These are phyloP conservation scores for Hydrolagus colliei DNA, from an alignment of 2,797 vertebrate genomes.

Conservation along the genomic window DNA sequence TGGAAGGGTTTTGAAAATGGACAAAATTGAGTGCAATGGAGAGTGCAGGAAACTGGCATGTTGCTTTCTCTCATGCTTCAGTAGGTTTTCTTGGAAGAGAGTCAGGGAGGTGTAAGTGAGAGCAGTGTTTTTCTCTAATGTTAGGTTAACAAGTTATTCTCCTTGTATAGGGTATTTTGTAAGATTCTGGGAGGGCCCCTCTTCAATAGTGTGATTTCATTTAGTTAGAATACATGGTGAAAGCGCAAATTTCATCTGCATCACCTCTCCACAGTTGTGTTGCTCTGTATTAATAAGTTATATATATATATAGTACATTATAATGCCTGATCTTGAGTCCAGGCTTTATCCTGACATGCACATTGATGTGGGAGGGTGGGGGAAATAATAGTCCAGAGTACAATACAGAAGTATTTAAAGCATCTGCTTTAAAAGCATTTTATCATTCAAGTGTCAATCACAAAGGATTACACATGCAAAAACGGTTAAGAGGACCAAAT, in stretches of 20 bases:
- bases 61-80: no score
- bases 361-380: not conserved
- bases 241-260: not conserved
- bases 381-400: not conserved
- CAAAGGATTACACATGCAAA: not conserved
- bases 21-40: no score
- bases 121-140: no score
- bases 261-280: not conserved
- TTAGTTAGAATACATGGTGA: not conserved
- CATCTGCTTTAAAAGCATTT: not conserved
- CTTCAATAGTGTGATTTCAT: no score
- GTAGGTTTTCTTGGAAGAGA: no score
- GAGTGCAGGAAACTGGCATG: no score
- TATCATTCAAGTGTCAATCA: not conserved
- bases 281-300: not conserved
- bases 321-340: not conserved
- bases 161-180: no score
- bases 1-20: no score
- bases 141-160: no score
- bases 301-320: no score
- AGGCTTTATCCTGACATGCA: not conserved
- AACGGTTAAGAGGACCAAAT: not conserved
- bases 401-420: not conserved
- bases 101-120: no score
- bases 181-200: no score